Base-by-base conservation (phyloP, 2,113 vertebrate species). In the Pyrgilauda ruficollis region DNA sequence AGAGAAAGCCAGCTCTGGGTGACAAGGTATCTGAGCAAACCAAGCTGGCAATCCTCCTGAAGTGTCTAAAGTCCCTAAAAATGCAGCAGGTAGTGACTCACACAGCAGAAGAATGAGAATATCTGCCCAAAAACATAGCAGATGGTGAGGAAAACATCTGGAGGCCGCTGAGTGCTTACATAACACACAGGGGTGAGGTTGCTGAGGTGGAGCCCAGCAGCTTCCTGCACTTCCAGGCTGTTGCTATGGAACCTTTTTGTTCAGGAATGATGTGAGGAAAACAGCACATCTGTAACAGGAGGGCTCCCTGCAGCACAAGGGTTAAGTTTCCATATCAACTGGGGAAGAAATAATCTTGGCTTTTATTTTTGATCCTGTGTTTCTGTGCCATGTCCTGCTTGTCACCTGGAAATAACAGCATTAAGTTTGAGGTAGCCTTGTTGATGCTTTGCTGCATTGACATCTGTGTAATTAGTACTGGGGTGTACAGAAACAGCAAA, bases 201-300 rank as follows among this genome's bases (percentile, higher is more conserved):
- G 81, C 74, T 26, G 64, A 70, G 88, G 35, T 90, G 64, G 43
- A 77, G 64, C 63, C 26, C 26, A 62, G 91, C 24, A 5, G 67
- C 72, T 87, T 33, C 35, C 81, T 83, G 70, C 37, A 27, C 78
- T 89, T 15, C 22, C 82, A 74, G 79, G 87, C 93, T 81, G 96
- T 95, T 97, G 94, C 94, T 93, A 93, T 96, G 89, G 93, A 90
- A 94, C 76, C 92, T 95, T 87, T 30, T 76, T 77, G 26, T 35
- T 92, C 79, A 78, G 67, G 85, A 94, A 67, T 21, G 37, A 35
- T 41, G 68, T 18, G 61, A 89, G 44, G 63, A 49, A 88, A 78
- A n/a, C 2, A 84, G 68, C 68, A 90, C 56, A 64, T 64, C 68
- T 77, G 64, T 46, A 81, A 39, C 7, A 74, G n/a, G 33, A 81